Conservation (phyloP, 2,113 vertebrate species). For the Melanerpes aurifrons region DNA sequence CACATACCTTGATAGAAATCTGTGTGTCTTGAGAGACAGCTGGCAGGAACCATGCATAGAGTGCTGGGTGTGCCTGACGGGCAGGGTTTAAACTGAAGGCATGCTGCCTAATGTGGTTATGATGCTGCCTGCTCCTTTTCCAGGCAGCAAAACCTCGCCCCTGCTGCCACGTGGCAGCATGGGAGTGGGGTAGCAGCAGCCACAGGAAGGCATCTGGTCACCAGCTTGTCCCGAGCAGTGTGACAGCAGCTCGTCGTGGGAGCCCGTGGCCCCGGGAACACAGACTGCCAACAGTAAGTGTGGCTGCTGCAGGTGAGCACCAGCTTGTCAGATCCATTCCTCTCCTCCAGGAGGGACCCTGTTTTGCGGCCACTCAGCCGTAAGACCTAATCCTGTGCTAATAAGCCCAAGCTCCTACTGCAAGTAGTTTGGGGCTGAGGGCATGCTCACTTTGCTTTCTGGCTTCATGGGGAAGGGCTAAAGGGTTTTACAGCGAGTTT, state of each 20-base stretch:
- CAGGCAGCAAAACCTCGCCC: not conserved
- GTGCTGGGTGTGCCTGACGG: accelerated
- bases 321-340: not conserved
- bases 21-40: accelerated
- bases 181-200: not conserved
- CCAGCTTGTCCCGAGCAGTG: accelerated
- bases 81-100: not conserved
- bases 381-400: accelerated
- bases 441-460: not conserved
- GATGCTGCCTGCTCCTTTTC: not conserved
- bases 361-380: not conserved
- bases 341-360: not conserved
- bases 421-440: not conserved
- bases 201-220: not conserved
- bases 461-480: not conserved
- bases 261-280: accelerated
- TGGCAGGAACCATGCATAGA: accelerated
- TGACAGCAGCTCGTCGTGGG: accelerated
- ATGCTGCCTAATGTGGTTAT: accelerated
- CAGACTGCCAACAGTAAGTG: constrained; percentile 8
- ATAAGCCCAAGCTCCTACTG: not conserved
- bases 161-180: not conserved
- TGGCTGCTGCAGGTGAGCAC: not conserved
- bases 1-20: accelerated
- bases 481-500: not conserved